A percentile compares a stretch with the other conserved stretches of the same genome.
phyloP scores from a whole-genome alignment of 2,113 vertebrate genomes.

The Cebus imitator region DNA sequence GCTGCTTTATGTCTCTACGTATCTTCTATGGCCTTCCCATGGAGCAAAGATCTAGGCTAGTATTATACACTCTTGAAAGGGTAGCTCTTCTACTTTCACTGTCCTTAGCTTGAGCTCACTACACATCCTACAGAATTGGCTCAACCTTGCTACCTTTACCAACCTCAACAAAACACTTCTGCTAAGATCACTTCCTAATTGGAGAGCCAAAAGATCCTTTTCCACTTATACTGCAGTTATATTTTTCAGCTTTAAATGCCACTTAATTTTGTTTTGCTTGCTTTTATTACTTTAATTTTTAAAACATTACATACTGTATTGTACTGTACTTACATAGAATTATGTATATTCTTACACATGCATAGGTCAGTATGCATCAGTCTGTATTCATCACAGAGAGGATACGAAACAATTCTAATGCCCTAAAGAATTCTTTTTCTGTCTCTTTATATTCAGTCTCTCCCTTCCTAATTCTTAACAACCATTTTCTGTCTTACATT shows the following conservation, averaged over 20 bases:
- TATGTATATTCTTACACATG: not conserved
- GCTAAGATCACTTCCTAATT: not conserved
- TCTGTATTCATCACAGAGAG: not conserved
- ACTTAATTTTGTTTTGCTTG: not conserved
- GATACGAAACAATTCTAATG: not conserved
- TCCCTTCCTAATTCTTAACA: not conserved
- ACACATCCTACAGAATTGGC: not conserved
- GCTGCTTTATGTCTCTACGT: not conserved
- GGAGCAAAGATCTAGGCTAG: not conserved
- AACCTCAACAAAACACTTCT: not conserved
- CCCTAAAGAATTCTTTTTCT: not conserved
- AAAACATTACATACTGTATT: not conserved
- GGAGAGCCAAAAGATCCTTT: not conserved
- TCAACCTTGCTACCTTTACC: not conserved
- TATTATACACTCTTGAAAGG: not conserved
- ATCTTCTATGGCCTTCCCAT: too few species aligned
- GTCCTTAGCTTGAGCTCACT: not conserved
- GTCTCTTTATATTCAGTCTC: not conserved
- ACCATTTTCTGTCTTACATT: not conserved
- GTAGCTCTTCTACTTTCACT: not conserved
- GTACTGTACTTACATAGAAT: not conserved
- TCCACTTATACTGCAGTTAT: not conserved
- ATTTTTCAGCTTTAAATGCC: too few species aligned
- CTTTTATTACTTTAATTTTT: not conserved
- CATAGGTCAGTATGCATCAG: too few species aligned